Evolutionary conservation across 1,140 invertebrate species (phyloP).

Genomic region (Littorina saxatilis): DNA sequence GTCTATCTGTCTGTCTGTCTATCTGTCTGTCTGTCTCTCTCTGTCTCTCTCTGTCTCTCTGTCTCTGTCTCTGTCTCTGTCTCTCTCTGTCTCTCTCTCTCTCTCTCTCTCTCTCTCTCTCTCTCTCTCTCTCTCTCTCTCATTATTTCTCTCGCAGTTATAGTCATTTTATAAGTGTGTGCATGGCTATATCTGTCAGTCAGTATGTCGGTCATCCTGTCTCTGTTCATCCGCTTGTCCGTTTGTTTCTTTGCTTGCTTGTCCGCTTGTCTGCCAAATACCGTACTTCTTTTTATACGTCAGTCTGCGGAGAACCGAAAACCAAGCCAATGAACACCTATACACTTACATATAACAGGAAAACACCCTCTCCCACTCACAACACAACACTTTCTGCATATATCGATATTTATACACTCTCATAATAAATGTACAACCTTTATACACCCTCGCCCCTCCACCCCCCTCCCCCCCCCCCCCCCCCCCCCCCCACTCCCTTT

Average conservation of each 20-base stretch:
- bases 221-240: background rate
- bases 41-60: background rate
- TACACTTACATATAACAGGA: too few species aligned
- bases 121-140: background rate
- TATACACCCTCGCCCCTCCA: too few species aligned
- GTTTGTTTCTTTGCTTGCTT: background rate
- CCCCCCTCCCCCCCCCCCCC: too few species aligned
- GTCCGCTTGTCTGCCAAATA: background rate
- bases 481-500: too few species aligned
- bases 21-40: background rate
- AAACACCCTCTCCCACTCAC: too few species aligned
- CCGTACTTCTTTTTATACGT: background rate
- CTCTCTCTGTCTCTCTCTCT: background rate
- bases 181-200: background rate
- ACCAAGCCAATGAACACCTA: too few species aligned
- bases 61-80: background rate
- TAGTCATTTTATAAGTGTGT: too few species aligned
- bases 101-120: background rate
- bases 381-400: too few species aligned
- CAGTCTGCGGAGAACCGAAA: background rate
- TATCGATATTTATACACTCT: too few species aligned
- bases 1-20: conserved; percentile 5
- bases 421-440: too few species aligned
- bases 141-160: background rate
- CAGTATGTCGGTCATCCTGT: background rate